Conservation (phyloP, 2,113 vertebrate genomes). For the Merops nubicus region DNA sequence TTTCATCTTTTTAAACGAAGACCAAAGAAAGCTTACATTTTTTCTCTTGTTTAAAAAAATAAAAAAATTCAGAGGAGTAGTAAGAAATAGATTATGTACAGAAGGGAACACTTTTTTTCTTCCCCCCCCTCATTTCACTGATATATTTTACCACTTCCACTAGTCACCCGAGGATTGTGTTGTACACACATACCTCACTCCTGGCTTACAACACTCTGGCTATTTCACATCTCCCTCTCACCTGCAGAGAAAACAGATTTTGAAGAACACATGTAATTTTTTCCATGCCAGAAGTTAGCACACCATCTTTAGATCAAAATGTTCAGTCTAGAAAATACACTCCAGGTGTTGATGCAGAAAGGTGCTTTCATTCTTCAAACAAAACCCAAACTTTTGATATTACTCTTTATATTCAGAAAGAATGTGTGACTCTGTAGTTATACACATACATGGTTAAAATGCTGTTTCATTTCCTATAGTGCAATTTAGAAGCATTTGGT, state of each 20-base stretch:
- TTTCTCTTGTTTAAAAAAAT: background rate
- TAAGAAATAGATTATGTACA: background rate
- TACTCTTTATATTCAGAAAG: background rate
- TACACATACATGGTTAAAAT: background rate
- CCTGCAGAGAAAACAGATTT: background rate
- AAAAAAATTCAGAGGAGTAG: background rate
- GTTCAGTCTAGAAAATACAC: background rate
- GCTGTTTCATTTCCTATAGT: background rate
- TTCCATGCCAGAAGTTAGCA: background rate
- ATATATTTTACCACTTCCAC: background rate
- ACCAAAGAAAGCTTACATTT: background rate
- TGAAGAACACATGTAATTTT: background rate
- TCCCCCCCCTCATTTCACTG: background rate
- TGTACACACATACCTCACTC: background rate
- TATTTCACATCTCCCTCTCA: background rate
- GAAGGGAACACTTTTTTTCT: background rate
- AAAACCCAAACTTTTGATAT: background rate
- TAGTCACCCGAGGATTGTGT: rapidly evolving
- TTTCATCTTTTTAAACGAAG: background rate
- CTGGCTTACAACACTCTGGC: background rate
- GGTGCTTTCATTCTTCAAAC: background rate
- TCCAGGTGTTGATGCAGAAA: background rate
- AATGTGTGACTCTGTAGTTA: background rate
- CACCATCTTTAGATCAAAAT: background rate
- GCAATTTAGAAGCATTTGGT: background rate